phyloP scores from a whole-genome alignment of 2,888 invertebrate species.

The Creontiades dilutus region DNA sequence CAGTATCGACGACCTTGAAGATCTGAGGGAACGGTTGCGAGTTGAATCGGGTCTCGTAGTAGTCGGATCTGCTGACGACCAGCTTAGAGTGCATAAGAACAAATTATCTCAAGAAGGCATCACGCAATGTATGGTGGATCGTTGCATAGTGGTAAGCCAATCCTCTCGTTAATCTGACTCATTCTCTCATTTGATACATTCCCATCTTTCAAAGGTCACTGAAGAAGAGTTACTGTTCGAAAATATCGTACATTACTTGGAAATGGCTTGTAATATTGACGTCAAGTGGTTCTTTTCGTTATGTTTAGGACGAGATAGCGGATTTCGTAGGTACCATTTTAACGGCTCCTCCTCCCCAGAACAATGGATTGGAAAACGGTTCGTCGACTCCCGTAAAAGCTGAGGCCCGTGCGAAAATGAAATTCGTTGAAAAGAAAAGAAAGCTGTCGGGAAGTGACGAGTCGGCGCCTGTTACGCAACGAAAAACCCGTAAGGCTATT shows the following conservation, averaged over 20 bases:
- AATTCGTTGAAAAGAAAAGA: conserved; percentile 73
- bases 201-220: too few species aligned
- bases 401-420: conserved; percentile 67
- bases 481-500: conserved; percentile 63
- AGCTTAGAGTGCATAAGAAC: conserved; percentile 84
- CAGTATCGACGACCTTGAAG: conserved; percentile 88
- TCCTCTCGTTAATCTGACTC: not conserved
- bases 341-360: conserved; percentile 61
- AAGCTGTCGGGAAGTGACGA: conserved; percentile 69
- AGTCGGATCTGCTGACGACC: conserved; percentile 89
- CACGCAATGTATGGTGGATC: conserved; percentile 89
- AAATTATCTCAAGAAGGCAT: conserved; percentile 87
- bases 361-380: not conserved
- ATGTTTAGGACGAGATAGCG: conserved; percentile 82
- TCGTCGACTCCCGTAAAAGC: not conserved
- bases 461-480: not conserved
- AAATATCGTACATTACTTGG: too few species aligned
- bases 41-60: conserved; percentile 88
- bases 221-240: too few species aligned
- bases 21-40: conserved; percentile 86
- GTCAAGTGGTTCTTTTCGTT: not conserved
- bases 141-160: conserved; percentile 83
- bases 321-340: conserved; percentile 80
- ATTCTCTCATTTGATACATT: not conserved
- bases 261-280: not conserved